Evolutionary conservation across 2,888 invertebrate genomes (phyloP).

Genomic region (Epiblema foenella): DNA sequence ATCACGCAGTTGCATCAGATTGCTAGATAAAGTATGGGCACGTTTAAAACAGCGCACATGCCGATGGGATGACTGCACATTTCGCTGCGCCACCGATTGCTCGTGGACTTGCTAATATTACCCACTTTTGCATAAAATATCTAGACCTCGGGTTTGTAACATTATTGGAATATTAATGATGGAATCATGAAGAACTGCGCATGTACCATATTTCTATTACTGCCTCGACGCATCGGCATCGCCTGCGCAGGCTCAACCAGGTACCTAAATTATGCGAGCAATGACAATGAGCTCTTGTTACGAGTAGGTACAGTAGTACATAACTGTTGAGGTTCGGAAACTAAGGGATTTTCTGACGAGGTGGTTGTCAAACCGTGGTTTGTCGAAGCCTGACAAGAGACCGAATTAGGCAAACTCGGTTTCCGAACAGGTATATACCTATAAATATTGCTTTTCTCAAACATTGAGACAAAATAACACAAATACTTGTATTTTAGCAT

Average conservation of each 20-base stretch:
- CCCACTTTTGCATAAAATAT: slow-evolving; percentile 57
- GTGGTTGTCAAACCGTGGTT: too few species aligned
- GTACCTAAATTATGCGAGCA: slow-evolving; percentile 10
- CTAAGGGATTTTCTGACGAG: too few species aligned
- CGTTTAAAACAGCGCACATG: slow-evolving; percentile 55
- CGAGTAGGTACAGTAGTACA: neutral
- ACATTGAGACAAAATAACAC: too few species aligned
- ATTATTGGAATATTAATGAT: slow-evolving; percentile 50
- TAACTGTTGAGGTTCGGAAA: too few species aligned
- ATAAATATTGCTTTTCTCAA: too few species aligned
- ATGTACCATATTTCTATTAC: slow-evolving; percentile 51
- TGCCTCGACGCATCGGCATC: slow-evolving; percentile 2
- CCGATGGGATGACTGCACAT: slow-evolving; percentile 54
- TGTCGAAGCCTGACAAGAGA: too few species aligned
- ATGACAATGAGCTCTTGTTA: slow-evolving; percentile 29
- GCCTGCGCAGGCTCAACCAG: slow-evolving; percentile 1
- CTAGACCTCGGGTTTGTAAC: slow-evolving; percentile 61
- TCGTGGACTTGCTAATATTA: slow-evolving; percentile 74
- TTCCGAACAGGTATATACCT: too few species aligned
- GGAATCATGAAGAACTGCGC: slow-evolving; percentile 51
- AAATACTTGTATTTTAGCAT: too few species aligned
- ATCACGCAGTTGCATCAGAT: slow-evolving; percentile 62
- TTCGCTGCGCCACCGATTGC: slow-evolving; percentile 66
- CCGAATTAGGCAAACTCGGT: too few species aligned
- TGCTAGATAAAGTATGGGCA: slow-evolving; percentile 53